Base-by-base conservation (phyloP, 2,888 invertebrate genomes). In the Heteromurus nitidus region DNA sequence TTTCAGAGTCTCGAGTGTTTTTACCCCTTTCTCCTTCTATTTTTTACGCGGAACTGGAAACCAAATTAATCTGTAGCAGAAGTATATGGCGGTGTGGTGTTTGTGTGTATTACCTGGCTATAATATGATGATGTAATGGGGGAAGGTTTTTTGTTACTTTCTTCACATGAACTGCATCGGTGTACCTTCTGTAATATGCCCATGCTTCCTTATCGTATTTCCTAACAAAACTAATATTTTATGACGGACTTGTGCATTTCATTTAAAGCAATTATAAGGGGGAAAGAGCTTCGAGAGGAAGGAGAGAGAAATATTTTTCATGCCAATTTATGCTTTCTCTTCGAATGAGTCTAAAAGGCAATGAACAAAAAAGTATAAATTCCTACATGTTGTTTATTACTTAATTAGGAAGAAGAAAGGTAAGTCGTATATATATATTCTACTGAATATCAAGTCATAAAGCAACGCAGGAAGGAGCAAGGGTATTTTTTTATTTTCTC, bases 261-360 rank as follows among this genome's bases (percentile, higher is more conserved):
- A 73, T 73, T 62, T 73, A 47, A 24, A 73, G 73, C 73, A 73
- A 73, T 73, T 73, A 73, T n/a, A n/a, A n/a, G n/a, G n/a, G n/a
- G n/a, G n/a, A n/a, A n/a, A 11, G 42, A 13, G 42, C 13, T 7
- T 42, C 7, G 9, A 58, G 16, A n/a, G 58, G n/a, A n/a, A 58
- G 16, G 26, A 58, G 28, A 26, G 28, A 26, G 58, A 28, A 58
- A 20, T 62, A 31, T 50, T n/a, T 50, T 62, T 13, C 36, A 36
- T 9, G 36, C 36, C 36, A 36, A 36, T 36, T n/a, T n/a, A n/a
- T n/a, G n/a, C n/a, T n/a, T n/a, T n/a, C n/a, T n/a, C n/a, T n/a
- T n/a, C n/a, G n/a, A n/a, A n/a, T n/a, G n/a, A n/a, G n/a, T n/a
- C n/a, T n/a, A n/a, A n/a, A n/a, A n/a, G n/a, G n/a, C n/a, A n/a